phyloP scores from a whole-genome alignment of 2,113 vertebrate species.

The Microtus richardsoni region DNA sequence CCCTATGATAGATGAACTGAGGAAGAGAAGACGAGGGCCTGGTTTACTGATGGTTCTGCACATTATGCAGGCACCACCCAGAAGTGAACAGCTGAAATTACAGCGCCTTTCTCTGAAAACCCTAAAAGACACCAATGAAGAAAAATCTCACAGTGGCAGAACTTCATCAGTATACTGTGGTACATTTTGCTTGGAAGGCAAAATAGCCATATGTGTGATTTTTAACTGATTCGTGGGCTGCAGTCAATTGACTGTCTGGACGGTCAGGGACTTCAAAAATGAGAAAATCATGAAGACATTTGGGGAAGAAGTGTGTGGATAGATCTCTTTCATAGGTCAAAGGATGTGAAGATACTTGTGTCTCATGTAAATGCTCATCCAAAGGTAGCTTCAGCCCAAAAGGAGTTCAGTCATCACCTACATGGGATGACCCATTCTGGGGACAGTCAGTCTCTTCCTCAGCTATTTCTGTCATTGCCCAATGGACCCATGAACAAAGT shows the following conservation, averaged over 20 bases:
- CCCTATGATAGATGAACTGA: background rate
- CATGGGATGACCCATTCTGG: background rate
- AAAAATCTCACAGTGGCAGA: background rate
- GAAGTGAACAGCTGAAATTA: background rate
- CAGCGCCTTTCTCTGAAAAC: background rate
- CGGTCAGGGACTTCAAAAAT: too few species aligned
- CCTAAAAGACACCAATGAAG: background rate
- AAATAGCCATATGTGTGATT: background rate
- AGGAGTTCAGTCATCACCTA: background rate
- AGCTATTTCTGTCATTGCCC: background rate
- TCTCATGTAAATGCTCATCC: too few species aligned
- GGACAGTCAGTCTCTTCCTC: background rate
- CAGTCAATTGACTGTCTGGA: too few species aligned
- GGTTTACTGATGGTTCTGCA: background rate
- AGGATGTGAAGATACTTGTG: too few species aligned
- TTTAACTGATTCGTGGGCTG: background rate
- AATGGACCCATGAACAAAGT: background rate
- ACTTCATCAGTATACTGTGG: background rate
- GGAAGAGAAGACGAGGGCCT: background rate
- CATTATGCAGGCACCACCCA: background rate
- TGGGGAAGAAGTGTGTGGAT: too few species aligned
- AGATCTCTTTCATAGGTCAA: too few species aligned
- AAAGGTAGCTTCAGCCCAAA: background rate
- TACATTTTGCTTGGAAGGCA: background rate
- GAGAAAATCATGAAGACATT: too few species aligned